Evolutionary conservation across 1,140 invertebrate species (phyloP).

Genomic region (Metaphire vulgaris): DNA sequence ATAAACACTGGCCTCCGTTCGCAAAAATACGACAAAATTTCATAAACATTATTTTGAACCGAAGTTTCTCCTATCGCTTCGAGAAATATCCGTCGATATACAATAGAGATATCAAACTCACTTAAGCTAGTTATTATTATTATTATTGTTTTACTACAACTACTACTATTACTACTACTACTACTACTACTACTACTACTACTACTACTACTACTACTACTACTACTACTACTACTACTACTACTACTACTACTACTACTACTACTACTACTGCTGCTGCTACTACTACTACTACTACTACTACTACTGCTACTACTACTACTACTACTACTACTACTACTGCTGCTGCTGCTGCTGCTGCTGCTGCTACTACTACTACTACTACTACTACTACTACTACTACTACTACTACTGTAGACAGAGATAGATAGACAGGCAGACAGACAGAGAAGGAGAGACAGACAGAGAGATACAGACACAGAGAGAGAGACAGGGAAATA

Average conservation of each 20-base stretch:
- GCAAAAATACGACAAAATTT: no score
- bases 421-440: no score
- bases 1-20: no score
- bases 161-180: slow-evolving; percentile 9
- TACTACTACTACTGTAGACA: slow-evolving; percentile 9
- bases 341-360: slow-evolving; percentile 9
- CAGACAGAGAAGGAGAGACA: no score
- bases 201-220: slow-evolving; percentile 9
- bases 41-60: no score
- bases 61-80: no score
- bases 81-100: no score
- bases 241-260: slow-evolving; percentile 9
- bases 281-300: slow-evolving; percentile 7
- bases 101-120: no score
- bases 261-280: slow-evolving; percentile 9
- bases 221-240: slow-evolving; percentile 9
- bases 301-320: slow-evolving; percentile 9
- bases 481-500: no score
- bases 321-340: slow-evolving; percentile 9
- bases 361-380: slow-evolving; percentile 9
- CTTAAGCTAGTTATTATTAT: slow-evolving; percentile 11
- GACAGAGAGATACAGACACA: no score
- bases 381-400: slow-evolving; percentile 7
- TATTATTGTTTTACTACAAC: no score
- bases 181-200: slow-evolving; percentile 9